A percentile compares a stretch with the other conserved stretches of the same genome.
These are phyloP conservation scores for Fragum fragum DNA, from an alignment of 2,888 invertebrate species.

Conservation along the genomic window DNA sequence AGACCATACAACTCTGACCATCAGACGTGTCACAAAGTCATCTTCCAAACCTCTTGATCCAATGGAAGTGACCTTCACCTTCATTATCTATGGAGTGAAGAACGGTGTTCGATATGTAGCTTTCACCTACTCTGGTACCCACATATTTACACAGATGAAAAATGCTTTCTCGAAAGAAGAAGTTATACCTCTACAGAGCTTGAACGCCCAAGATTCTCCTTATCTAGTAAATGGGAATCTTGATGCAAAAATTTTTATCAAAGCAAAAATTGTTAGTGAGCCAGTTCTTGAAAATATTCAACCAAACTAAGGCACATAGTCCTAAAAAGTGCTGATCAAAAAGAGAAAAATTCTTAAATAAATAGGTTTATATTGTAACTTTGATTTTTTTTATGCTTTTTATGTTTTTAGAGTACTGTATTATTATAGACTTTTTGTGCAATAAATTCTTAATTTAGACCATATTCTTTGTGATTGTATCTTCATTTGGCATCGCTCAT, in stretches of 20 bases:
- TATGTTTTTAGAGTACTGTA: too few relatives aligned
- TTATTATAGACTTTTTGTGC: too few relatives aligned
- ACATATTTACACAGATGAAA: constrained; percentile 67
- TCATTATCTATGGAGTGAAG: constrained; percentile 79
- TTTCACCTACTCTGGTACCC: constrained; percentile 68
- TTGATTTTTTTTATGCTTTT: too few relatives aligned
- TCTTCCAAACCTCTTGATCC: constrained; percentile 30
- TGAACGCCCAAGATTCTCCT: constrained; percentile 75
- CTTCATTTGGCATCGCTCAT: too few relatives aligned
- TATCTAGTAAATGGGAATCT: constrained; percentile 79
- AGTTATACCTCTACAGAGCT: constrained; percentile 72
- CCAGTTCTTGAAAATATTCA: not conserved
- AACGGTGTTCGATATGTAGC: constrained; percentile 79
- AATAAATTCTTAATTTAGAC: too few relatives aligned
- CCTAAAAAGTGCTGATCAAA: not conserved
- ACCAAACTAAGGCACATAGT: not conserved
- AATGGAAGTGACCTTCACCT: constrained; percentile 68
- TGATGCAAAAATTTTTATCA: constrained; percentile 78
- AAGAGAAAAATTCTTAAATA: too few relatives aligned
- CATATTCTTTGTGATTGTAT: too few relatives aligned
- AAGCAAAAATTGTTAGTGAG: constrained; percentile 68
- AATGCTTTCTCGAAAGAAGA: constrained; percentile 71
- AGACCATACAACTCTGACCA: constrained; percentile 75
- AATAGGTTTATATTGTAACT: too few relatives aligned
- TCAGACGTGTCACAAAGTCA: constrained; percentile 61